These are phyloP conservation scores for Mythimna impura DNA, from an alignment of 2,888 invertebrate genomes.

Conservation along the genomic window DNA sequence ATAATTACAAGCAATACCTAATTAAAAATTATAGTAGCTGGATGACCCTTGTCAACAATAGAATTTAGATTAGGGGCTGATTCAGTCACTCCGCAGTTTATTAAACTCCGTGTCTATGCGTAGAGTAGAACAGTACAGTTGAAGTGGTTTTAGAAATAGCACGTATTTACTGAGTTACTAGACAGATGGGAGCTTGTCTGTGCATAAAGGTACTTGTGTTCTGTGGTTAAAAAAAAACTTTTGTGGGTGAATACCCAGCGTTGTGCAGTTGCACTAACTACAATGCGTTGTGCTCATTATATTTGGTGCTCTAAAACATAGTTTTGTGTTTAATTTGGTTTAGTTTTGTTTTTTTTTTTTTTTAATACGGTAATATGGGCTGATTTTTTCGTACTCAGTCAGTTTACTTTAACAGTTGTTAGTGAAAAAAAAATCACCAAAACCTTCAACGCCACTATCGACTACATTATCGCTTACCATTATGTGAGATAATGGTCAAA, in stretches of 20 bases:
- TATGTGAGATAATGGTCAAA: too few relatives aligned
- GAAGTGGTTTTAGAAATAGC: not conserved
- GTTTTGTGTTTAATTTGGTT: not conserved
- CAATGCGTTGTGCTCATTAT: not conserved
- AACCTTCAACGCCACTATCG: too few relatives aligned
- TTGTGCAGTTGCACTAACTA: not conserved
- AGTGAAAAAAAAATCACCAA: too few relatives aligned
- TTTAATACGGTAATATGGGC: not conserved
- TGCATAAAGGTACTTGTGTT: constrained; percentile 24
- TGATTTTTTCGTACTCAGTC: not conserved
- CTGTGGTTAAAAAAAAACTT: constrained; percentile 18
- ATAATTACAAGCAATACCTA: not conserved
- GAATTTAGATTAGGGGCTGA: not conserved
- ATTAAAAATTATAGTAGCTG: not conserved
- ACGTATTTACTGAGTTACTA: constrained; percentile 14
- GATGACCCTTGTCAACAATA: not conserved
- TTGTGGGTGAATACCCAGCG: constrained; percentile 9
- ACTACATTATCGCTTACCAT: too few relatives aligned
- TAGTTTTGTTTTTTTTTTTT: not conserved
- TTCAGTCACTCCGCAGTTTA: too few relatives aligned
- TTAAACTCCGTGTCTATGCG: too few relatives aligned
- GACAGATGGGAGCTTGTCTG: constrained; percentile 29
- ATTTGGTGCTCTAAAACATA: constrained; percentile 1
- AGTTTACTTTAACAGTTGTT: too few relatives aligned
- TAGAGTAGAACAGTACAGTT: not conserved